phyloP scores from a whole-genome alignment of 2,113 vertebrate genomes.

The Hiodon tergisus region DNA sequence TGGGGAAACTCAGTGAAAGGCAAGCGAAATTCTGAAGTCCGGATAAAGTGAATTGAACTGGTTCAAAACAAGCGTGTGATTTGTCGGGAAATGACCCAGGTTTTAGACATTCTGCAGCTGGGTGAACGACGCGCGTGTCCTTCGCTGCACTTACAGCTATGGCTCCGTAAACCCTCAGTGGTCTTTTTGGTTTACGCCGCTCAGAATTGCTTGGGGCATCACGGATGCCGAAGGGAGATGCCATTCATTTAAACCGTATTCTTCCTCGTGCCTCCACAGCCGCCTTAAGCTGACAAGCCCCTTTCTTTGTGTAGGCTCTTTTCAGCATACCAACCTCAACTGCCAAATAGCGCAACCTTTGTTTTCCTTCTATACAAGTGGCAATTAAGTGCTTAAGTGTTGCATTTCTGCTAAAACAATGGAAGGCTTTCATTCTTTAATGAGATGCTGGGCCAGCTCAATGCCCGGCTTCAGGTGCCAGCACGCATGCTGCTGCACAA shows the following conservation, averaged over 20 bases:
- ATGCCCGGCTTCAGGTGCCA: not conserved
- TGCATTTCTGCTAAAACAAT: slow-evolving; percentile 12
- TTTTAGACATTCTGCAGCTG: too few species aligned
- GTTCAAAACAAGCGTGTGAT: slow-evolving; percentile 17
- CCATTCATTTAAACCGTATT: too few species aligned
- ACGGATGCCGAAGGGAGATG: too few species aligned
- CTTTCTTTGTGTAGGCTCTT: too few species aligned
- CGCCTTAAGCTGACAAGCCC: too few species aligned
- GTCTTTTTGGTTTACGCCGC: too few species aligned
- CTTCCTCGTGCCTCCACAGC: too few species aligned
- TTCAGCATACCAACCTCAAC: not conserved
- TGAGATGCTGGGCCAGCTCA: not conserved
- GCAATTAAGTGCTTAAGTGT: slow-evolving; percentile 10
- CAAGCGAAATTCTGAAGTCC: not conserved
- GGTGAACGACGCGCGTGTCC: too few species aligned
- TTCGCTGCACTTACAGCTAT: too few species aligned
- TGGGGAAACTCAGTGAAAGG: not conserved
- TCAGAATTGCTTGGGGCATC: too few species aligned
- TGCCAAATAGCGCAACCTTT: slow-evolving; percentile 4
- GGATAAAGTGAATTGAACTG: slow-evolving; percentile 22
- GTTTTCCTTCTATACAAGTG: not conserved
- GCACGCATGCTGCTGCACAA: not conserved
- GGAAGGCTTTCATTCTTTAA: slow-evolving; percentile 3
- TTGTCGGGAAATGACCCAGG: slow-evolving; percentile 7
- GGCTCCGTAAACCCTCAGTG: too few species aligned